Conservation (phyloP, 2,797 vertebrate genomes). For the Okamejei kenojei region DNA sequence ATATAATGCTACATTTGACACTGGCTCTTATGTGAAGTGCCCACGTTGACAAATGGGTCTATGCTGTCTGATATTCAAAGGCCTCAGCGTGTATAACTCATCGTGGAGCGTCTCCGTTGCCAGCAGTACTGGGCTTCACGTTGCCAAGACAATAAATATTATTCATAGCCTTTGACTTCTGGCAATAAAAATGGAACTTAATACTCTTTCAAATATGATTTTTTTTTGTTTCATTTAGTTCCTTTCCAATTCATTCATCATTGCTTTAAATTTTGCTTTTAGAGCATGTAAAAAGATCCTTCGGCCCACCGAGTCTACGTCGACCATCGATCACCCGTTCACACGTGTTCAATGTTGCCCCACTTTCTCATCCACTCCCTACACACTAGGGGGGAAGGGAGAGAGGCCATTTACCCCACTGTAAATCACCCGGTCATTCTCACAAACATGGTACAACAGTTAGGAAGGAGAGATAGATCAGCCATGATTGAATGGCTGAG, state of each 20-base stretch:
- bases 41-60: background rate
- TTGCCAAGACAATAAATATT: background rate
- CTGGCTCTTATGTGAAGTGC: background rate
- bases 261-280: too few relatives aligned
- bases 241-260: background rate
- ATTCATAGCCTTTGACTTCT: conserved; percentile 1
- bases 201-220: background rate
- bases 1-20: background rate
- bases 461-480: too few relatives aligned
- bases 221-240: background rate
- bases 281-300: too few relatives aligned
- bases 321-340: too few relatives aligned
- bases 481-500: too few relatives aligned
- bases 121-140: background rate
- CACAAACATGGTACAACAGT: too few relatives aligned
- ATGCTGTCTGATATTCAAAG: background rate
- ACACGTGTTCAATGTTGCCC: too few relatives aligned
- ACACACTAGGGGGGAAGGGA: too few relatives aligned
- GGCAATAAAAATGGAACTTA: background rate
- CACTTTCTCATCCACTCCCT: too few relatives aligned
- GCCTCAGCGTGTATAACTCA: background rate
- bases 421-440: too few relatives aligned
- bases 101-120: background rate
- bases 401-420: too few relatives aligned
- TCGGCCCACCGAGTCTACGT: too few relatives aligned